Conservation (phyloP, 1,140 invertebrate genomes). For the Plectus sambesii region DNA sequence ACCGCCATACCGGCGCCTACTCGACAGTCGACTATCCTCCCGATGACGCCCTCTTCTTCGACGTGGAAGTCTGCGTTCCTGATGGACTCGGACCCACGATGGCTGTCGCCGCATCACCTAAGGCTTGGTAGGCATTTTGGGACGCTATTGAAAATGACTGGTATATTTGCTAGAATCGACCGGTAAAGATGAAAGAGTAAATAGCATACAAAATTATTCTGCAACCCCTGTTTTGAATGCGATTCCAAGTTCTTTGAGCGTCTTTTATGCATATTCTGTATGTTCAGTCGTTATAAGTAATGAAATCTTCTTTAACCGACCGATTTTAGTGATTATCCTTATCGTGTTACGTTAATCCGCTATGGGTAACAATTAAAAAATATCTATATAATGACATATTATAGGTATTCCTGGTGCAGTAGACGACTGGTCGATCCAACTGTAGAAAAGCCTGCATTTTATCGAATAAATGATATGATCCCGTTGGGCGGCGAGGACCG, state of each 20-base stretch:
- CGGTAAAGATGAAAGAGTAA: constrained; percentile 5
- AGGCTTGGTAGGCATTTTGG: too few relatives aligned
- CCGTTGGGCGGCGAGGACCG: constrained; percentile 62
- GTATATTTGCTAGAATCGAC: constrained; percentile 47
- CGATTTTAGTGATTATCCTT: too few relatives aligned
- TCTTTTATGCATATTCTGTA: too few relatives aligned
- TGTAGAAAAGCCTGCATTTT: constrained; percentile 20
- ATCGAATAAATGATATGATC: constrained; percentile 60
- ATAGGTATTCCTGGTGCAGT: constrained; percentile 63
- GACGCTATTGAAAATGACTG: constrained; percentile 66
- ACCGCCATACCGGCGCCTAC: too few relatives aligned
- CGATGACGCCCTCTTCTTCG: constrained; percentile 77
- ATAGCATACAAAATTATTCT: too few relatives aligned
- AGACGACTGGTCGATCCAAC: constrained; percentile 46
- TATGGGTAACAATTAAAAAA: too few relatives aligned
- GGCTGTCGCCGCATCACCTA: constrained; percentile 78
- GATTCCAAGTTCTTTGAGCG: too few relatives aligned
- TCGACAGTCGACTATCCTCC: constrained; percentile 49
- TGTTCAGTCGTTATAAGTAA: too few relatives aligned
- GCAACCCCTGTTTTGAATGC: too few relatives aligned
- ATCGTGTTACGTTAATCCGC: too few relatives aligned
- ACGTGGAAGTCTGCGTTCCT: constrained; percentile 80
- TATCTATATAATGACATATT: too few relatives aligned
- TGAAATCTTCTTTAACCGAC: too few relatives aligned
- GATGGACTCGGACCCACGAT: constrained; percentile 73